Conservation (phyloP, 2,797 vertebrate genomes). For the Phrynocephalus guinanensis region DNA sequence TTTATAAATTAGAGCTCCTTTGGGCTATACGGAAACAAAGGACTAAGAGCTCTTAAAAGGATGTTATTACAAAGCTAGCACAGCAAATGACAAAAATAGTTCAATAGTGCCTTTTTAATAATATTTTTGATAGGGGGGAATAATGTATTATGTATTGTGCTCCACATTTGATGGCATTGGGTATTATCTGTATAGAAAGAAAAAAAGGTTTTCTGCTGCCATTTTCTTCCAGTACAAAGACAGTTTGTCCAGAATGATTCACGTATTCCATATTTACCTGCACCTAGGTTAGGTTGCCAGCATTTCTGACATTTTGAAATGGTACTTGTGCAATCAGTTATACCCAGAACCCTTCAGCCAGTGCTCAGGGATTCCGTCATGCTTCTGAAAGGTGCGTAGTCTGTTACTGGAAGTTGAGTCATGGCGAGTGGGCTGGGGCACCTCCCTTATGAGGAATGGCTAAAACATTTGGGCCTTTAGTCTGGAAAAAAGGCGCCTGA, state of each 20-base stretch:
- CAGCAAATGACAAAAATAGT: slow-evolving; percentile 50
- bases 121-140: slow-evolving; percentile 37
- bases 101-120: slow-evolving; percentile 47
- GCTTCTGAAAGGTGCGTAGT: no score
- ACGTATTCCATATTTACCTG: background rate
- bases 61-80: slow-evolving; percentile 43
- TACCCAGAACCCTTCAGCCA: no score
- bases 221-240: accelerated
- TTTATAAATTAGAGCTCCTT: slow-evolving; percentile 47
- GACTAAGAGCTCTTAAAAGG: slow-evolving; percentile 36
- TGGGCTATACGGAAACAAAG: slow-evolving; percentile 17
- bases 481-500: no score
- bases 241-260: background rate
- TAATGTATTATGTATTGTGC: slow-evolving; percentile 18
- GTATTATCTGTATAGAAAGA: background rate
- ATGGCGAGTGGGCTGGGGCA: no score
- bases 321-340: background rate
- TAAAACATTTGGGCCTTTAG: no score
- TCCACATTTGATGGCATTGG: slow-evolving; percentile 17
- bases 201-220: background rate
- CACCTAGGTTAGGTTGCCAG: background rate
- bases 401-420: no score
- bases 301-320: background rate
- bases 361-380: no score
- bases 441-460: no score